These are phyloP conservation scores for Enteromius viviparus DNA, from an alignment of 2,797 vertebrate genomes.

Conservation along the genomic window DNA sequence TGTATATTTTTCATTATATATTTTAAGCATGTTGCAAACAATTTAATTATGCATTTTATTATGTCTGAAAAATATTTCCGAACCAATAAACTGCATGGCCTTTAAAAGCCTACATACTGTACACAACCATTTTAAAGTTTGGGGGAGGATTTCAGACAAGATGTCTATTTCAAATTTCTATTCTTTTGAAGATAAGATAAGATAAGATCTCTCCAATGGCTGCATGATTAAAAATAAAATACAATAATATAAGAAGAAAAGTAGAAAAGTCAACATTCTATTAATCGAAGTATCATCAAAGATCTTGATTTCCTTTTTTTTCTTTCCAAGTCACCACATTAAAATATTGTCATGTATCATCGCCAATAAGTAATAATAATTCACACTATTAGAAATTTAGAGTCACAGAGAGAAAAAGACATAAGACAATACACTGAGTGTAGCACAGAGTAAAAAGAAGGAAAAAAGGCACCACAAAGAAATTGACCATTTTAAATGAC, in stretches of 20 bases:
- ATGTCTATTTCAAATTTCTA: not conserved
- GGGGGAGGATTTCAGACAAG: not conserved
- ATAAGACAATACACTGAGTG: constrained; percentile 6
- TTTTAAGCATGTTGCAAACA: not conserved
- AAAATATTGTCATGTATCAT: not conserved
- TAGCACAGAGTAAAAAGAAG: constrained; percentile 6
- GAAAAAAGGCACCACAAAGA: constrained; percentile 58
- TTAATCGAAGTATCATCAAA: not conserved
- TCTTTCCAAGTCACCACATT: not conserved
- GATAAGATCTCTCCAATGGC: no score
- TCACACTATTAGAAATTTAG: not conserved
- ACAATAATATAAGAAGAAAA: no score
- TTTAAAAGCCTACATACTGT: not conserved
- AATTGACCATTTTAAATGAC: constrained; percentile 68
- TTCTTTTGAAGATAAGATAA: not conserved
- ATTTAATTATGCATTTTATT: not conserved
- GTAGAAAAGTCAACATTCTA: not conserved
- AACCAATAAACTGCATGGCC: not conserved
- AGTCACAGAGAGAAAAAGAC: constrained; percentile 17
- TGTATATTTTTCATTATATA: not conserved
- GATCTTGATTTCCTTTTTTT: not conserved
- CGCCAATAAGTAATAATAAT: not conserved
- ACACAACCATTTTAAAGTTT: not conserved
- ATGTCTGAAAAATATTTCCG: not conserved
- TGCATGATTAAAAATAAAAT: no score